Conservation (phyloP, 2,797 vertebrate genomes). For the Sebastes miniatus region DNA sequence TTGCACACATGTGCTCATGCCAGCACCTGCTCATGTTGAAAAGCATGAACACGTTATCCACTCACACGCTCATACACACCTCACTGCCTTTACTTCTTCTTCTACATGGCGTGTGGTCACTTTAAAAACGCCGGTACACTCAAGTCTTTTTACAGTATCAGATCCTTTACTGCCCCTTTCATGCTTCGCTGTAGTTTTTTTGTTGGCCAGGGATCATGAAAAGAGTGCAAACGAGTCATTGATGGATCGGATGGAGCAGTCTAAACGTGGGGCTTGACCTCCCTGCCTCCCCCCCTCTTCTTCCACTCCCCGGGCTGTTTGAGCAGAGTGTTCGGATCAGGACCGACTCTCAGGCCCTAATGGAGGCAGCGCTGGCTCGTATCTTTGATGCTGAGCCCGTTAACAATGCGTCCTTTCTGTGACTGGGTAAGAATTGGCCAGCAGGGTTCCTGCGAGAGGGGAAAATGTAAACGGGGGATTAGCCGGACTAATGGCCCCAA, state of each 20-base stretch:
- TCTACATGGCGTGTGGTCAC: background rate
- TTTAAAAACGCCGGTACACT: constrained; percentile 29
- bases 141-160: constrained; percentile 53
- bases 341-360: constrained; percentile 66
- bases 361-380: constrained; percentile 62
- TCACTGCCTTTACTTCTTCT: background rate
- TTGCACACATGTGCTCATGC: background rate
- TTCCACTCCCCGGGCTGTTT: constrained; percentile 59
- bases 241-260: constrained; percentile 71
- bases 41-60: constrained; percentile 1
- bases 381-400: constrained; percentile 76
- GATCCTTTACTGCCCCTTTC: constrained; percentile 55
- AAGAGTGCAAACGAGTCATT: constrained; percentile 77
- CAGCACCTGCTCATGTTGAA: constrained; percentile 7
- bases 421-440: constrained; percentile 77
- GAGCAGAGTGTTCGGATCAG: constrained; percentile 67
- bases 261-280: constrained; percentile 64
- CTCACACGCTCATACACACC: background rate
- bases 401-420: constrained; percentile 81
- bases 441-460: constrained; percentile 79
- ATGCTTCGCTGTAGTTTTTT: constrained; percentile 10
- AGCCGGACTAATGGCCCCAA: constrained; percentile 81
- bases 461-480: constrained; percentile 85
- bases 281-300: constrained; percentile 24
- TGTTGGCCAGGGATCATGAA: constrained; percentile 51